Evolutionary conservation across 2,113 vertebrate species (phyloP).

Genomic region (Psittacus erithacus): DNA sequence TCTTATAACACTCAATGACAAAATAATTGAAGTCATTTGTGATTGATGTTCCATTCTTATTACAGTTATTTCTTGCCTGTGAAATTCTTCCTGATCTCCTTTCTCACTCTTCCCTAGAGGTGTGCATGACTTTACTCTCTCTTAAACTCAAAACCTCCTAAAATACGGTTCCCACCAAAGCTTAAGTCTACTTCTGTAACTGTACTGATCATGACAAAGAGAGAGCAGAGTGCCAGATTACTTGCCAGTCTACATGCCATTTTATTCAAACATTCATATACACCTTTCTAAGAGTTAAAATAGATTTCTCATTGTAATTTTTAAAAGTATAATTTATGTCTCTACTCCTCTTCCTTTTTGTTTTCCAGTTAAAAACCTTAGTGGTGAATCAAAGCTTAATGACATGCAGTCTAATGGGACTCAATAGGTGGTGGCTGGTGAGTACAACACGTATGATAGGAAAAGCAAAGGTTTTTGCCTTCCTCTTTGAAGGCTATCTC

Average conservation of each 20-base stretch:
- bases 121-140: neutral
- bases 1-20: conserved; percentile 39
- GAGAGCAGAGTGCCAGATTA: neutral
- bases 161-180: conserved; percentile 17
- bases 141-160: conserved; percentile 2
- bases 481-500: neutral
- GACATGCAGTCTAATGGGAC: neutral
- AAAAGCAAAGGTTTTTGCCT: neutral
- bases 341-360: neutral
- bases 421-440: neutral
- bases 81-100: conserved; percentile 31
- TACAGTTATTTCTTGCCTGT: conserved; percentile 22
- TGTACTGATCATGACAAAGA: neutral
- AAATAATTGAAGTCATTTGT: conserved; percentile 37
- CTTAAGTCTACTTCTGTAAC: conserved; percentile 10
- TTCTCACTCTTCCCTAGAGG: conserved; percentile 7
- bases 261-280: neutral
- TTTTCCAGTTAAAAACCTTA: neutral
- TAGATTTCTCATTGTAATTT: neutral
- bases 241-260: neutral
- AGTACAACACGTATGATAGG: accelerated
- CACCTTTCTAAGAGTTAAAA: neutral
- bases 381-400: neutral
- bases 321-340: neutral
- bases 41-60: conserved; percentile 39